phyloP scores from a whole-genome alignment of 2,888 invertebrate genomes.

The Synergus laeviventris region DNA sequence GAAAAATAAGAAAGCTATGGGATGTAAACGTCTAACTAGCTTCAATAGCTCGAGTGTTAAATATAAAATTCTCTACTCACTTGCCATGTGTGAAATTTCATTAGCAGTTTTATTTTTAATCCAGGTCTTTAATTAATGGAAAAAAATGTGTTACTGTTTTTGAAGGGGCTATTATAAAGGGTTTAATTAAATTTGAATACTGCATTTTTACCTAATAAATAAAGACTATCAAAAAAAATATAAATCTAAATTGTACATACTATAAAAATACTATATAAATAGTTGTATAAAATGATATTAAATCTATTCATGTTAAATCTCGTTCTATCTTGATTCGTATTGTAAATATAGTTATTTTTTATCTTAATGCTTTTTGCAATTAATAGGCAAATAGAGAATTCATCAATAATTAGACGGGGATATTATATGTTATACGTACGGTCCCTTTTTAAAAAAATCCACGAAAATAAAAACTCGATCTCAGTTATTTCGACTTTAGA shows the following conservation, averaged over 20 bases:
- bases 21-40: neutral
- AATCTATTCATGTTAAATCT: constrained; percentile 5
- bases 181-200: constrained; percentile 9
- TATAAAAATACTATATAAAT: constrained; percentile 13
- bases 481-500: constrained; percentile 8
- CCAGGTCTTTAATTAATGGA: neutral
- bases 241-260: constrained; percentile 29
- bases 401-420: neutral
- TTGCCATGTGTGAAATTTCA: neutral
- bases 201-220: constrained; percentile 30
- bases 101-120: constrained; percentile 8
- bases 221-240: neutral
- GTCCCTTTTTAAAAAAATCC: constrained; percentile 4
- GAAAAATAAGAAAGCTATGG: neutral
- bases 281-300: constrained; percentile 12
- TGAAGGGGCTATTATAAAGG: neutral
- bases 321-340: neutral
- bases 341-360: constrained; percentile 27
- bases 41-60: constrained; percentile 4
- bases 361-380: constrained; percentile 15
- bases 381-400: neutral
- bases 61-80: constrained; percentile 24
- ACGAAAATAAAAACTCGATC: constrained; percentile 6
- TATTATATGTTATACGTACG: neutral
- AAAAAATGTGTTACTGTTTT: neutral